Evolutionary conservation across 37 sponge, comb jelly and placozoan genomes (phyloP).

Genomic region (Axinella damicornis): DNA sequence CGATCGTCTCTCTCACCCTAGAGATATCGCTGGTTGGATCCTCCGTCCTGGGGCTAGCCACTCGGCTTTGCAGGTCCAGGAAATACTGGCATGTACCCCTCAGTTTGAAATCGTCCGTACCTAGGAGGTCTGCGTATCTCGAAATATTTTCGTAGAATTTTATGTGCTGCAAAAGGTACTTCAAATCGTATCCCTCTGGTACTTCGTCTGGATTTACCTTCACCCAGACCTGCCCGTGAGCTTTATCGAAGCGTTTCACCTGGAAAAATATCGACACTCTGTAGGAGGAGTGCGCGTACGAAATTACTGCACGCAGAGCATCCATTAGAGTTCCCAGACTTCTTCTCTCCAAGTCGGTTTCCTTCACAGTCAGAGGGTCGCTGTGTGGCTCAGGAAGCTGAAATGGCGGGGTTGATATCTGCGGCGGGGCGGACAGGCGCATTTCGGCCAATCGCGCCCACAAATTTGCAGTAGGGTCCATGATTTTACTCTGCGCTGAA

Average conservation of each 20-base stretch:
- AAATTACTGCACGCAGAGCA: conserved; percentile 62
- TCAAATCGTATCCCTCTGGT: conserved; percentile 65
- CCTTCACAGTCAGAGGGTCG: conserved; percentile 66
- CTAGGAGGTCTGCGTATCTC: conserved; percentile 52
- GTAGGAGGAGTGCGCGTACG: conserved; percentile 69
- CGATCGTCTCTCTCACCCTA: conserved; percentile 52
- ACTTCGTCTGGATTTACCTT: conserved; percentile 70
- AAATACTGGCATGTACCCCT: conserved; percentile 65
- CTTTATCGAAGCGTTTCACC: conserved; percentile 71
- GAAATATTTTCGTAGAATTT: conserved; percentile 77
- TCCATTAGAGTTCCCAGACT: conserved; percentile 66
- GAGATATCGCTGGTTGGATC: conserved; percentile 28
- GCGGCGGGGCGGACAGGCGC: no score
- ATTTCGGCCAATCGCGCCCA: no score
- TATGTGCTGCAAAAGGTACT: conserved; percentile 76
- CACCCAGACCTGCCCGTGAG: conserved; percentile 76
- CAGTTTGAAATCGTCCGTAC: conserved; percentile 55
- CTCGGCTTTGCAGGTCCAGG: conserved; percentile 64
- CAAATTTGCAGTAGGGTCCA: no score
- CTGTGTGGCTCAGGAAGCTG: neutral
- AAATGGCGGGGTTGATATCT: conserved; percentile 3
- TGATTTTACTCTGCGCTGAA: no score
- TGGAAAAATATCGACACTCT: conserved; percentile 66
- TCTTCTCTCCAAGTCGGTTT: conserved; percentile 52
- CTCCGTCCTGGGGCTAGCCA: conserved; percentile 42